Evolutionary conservation across 2,888 invertebrate genomes (phyloP).

Genomic region (Agonopterix subpropinquella): DNA sequence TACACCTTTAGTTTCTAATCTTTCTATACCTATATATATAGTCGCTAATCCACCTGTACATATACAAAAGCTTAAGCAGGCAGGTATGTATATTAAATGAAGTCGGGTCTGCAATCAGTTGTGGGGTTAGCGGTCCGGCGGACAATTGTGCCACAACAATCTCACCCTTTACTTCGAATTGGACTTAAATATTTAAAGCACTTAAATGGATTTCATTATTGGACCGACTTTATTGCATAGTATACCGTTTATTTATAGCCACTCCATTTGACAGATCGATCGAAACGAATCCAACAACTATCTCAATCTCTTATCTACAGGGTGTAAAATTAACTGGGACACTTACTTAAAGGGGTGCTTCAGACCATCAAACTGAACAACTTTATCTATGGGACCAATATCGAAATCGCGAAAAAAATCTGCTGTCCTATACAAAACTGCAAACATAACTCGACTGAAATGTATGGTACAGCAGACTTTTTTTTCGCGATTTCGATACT

Average conservation of each 20-base stretch:
- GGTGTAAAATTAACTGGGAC: too few species aligned
- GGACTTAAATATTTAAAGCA: conserved; percentile 72
- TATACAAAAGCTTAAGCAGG: conserved; percentile 39
- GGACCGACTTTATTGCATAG: conserved; percentile 39
- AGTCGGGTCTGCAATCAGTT: conserved; percentile 65
- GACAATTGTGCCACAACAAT: conserved; percentile 71
- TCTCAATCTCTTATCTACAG: conserved; percentile 19
- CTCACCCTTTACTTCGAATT: conserved; percentile 70
- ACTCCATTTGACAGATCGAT: conserved; percentile 13
- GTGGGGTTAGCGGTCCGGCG: conserved; percentile 56
- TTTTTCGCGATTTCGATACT: too few species aligned
- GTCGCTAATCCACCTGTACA: conserved; percentile 1
- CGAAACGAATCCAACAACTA: conserved; percentile 24
- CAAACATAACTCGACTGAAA: too few species aligned
- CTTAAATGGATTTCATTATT: conserved; percentile 73
- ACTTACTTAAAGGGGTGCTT: too few species aligned
- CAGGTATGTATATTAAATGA: conserved; percentile 68
- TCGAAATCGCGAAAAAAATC: too few species aligned
- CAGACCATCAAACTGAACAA: too few species aligned
- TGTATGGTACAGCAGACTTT: too few species aligned
- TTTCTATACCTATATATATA: neutral
- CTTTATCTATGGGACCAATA: too few species aligned
- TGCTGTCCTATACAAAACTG: too few species aligned
- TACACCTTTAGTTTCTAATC: neutral
- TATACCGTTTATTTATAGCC: conserved; percentile 35